A percentile compares a stretch with the other conserved stretches of the same genome.
phyloP scores from a whole-genome alignment of 2,113 vertebrate species.

The Zootoca vivipara region DNA sequence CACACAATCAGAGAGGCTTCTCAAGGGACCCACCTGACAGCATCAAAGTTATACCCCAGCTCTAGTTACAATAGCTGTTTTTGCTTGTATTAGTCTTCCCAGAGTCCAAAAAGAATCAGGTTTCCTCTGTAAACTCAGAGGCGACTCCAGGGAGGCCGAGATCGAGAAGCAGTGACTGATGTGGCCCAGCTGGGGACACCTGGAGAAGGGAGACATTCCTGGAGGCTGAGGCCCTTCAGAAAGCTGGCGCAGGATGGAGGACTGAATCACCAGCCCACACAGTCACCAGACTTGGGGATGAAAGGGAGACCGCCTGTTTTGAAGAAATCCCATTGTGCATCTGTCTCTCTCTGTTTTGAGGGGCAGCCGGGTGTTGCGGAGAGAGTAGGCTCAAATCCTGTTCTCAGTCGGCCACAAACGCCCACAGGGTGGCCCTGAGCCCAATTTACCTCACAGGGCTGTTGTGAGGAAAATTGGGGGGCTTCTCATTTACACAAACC shows the following conservation, averaged over 20 bases:
- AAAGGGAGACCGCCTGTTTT: background rate
- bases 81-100: too few species aligned
- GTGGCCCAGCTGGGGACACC: slow-evolving; percentile 16
- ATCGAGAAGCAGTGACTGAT: background rate
- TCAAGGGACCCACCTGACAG: background rate
- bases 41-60: background rate
- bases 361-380: rapidly evolving
- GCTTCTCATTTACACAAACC: background rate
- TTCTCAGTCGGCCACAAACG: background rate
- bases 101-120: background rate
- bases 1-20: background rate
- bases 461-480: background rate
- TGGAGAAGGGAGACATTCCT: background rate
- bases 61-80: background rate
- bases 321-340: background rate
- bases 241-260: background rate
- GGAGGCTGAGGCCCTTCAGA: background rate
- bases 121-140: background rate
- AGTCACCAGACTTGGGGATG: background rate
- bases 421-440: background rate
- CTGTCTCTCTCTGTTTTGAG: too few species aligned
- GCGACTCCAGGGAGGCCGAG: background rate
- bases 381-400: background rate
- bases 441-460: background rate
- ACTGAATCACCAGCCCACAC: background rate